Base-by-base conservation (phyloP, 2,113 vertebrate genomes). In the Zapornia atra region DNA sequence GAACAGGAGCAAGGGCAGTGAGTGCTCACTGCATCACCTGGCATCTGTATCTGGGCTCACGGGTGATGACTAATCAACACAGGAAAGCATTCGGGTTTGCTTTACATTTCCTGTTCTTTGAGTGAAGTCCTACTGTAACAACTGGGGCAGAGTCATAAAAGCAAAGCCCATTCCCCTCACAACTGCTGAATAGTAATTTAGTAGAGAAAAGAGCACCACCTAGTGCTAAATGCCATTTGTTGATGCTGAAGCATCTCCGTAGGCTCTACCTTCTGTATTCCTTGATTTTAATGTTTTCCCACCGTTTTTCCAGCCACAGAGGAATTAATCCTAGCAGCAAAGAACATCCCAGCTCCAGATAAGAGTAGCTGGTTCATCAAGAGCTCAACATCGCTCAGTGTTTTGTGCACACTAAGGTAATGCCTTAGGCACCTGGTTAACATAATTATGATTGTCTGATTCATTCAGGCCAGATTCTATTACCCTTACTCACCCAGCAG, bases 131-230 rank as follows among this genome's bases (percentile, higher is more conserved):
- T 44, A 29, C 60, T 15, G 28, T 54, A 48, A 71, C 20, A 79
- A 82, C 46, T 3, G 20, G 63, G 33, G 12, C n/a, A 60, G 46
- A 4, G 19, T 24, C 3, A 8, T 6, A 19, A 48, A 53, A 54
- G 21, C 21, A 54, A 40, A 11, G 5, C 48, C 36, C 26, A 16
- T 24, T n/a, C 38, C 42, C 26, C 40, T 86, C 68, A 3, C 38
- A 21, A 11, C 8, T 21, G 2, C 1, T 24, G 29, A 61, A 18
- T 2, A 36, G 50, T 12, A 48, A 78, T 70, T 78, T 81, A 64
- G 59, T 6, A 95, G 72, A 92, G 94, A 95, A 86, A 72, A 97
- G 96, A 96, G 96, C 97, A 96, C 97, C 97, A 97, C 81, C 97
- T 97, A 97, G 94, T 93, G 97, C 96, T 86, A 59, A 50, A 34